phyloP scores from a whole-genome alignment of 2,113 vertebrate genomes.

The Oncorhynchus kisutch region DNA sequence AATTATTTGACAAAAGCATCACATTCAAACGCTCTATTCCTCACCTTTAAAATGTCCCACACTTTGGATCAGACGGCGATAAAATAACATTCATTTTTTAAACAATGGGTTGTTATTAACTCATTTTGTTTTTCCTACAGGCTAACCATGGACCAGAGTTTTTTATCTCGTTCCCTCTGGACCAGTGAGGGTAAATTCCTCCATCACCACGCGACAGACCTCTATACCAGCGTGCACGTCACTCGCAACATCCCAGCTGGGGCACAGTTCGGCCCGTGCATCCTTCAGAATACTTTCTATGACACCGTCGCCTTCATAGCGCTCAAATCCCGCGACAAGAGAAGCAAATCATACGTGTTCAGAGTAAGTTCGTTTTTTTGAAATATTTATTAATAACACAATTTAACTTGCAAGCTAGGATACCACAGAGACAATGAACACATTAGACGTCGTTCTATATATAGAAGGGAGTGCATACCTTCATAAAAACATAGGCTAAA shows the following conservation, averaged over 20 bases:
- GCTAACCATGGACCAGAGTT: slow-evolving; percentile 75
- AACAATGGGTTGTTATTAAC: slow-evolving; percentile 35
- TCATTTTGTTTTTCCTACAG: slow-evolving; percentile 37
- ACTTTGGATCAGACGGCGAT: too few relatives aligned
- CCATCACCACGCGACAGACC: slow-evolving; percentile 80
- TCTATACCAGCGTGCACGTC: slow-evolving; percentile 80
- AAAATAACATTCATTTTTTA: neutral
- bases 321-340: slow-evolving; percentile 80
- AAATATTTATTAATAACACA: neutral
- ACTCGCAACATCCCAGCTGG: slow-evolving; percentile 82
- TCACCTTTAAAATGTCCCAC: too few relatives aligned
- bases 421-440: too few relatives aligned
- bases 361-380: slow-evolving; percentile 69
- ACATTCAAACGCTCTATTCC: too few relatives aligned
- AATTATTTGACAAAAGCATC: too few relatives aligned
- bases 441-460: too few relatives aligned
- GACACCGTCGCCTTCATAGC: slow-evolving; percentile 88
- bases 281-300: slow-evolving; percentile 81
- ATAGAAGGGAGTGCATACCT: too few relatives aligned
- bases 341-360: slow-evolving; percentile 79
- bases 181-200: slow-evolving; percentile 78
- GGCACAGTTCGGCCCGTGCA: slow-evolving; percentile 81
- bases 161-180: slow-evolving; percentile 79
- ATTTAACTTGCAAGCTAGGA: too few relatives aligned
- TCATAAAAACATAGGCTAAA: too few relatives aligned